These are phyloP conservation scores for Melanotaenia nigrans DNA, from an alignment of 2,797 vertebrate species.

Conservation along the genomic window DNA sequence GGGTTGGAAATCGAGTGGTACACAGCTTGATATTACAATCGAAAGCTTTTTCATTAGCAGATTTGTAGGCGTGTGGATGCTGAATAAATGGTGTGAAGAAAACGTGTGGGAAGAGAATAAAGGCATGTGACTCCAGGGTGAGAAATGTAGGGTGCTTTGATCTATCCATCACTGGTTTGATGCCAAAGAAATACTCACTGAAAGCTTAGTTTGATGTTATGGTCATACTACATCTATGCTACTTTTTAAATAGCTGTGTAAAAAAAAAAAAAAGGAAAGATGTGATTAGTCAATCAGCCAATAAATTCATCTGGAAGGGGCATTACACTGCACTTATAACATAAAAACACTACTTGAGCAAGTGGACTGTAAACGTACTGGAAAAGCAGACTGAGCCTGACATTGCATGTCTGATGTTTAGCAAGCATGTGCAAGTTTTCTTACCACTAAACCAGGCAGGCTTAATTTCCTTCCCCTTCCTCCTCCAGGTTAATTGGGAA, in stretches of 20 bases:
- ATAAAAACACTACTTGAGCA: not conserved
- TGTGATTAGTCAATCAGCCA: not conserved
- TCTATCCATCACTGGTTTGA: not conserved
- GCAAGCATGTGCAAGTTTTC: not conserved
- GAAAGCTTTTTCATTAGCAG: constrained; percentile 36
- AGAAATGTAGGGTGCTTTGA: not conserved
- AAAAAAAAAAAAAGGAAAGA: no score
- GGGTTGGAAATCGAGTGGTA: constrained; percentile 26
- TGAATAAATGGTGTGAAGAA: constrained; percentile 33
- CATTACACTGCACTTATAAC: not conserved
- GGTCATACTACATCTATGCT: not conserved
- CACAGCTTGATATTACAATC: constrained; percentile 10
- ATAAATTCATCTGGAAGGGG: no score
- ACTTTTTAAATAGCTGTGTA: no score
- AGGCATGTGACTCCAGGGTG: constrained; percentile 11
- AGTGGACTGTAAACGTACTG: not conserved
- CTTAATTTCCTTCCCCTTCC: not conserved
- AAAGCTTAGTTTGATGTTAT: not conserved
- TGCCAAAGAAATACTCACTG: not conserved
- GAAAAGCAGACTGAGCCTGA: not conserved
- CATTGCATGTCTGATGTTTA: not conserved
- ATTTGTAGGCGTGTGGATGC: constrained; percentile 41
- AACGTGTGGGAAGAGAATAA: constrained; percentile 14
- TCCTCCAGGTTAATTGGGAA: not conserved
- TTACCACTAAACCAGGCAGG: not conserved